A percentile compares a stretch with the other conserved stretches of the same genome.
Conservation (phyloP, 2,797 vertebrate species). For the Parauchenoglanis ngamensis region DNA sequence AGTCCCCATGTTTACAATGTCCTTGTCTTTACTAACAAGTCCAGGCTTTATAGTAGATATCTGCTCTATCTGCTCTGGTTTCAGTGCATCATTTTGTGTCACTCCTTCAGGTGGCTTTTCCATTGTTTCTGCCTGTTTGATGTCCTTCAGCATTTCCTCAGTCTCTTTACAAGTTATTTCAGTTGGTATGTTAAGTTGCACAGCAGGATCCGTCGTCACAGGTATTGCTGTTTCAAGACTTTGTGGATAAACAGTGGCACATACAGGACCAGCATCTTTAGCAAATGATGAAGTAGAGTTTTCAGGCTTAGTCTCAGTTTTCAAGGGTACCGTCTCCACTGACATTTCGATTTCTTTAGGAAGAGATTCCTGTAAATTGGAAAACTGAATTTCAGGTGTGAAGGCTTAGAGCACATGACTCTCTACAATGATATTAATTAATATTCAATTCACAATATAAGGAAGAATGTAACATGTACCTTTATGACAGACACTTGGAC, state of each 20-base stretch:
- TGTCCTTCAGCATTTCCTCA: background rate
- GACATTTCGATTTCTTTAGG: background rate
- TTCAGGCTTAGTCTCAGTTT: constrained; percentile 16
- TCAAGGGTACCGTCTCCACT: background rate
- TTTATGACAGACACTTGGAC: constrained; percentile 25
- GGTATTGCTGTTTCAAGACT: background rate
- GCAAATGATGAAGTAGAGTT: background rate
- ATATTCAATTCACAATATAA: background rate
- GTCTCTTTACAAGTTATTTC: background rate
- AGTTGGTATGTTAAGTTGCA: background rate
- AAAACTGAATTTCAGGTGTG: background rate
- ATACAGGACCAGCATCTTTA: constrained; percentile 7
- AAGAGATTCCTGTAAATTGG: constrained; percentile 35
- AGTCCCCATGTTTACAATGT: constrained; percentile 6
- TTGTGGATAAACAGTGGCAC: background rate
- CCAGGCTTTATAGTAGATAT: constrained; percentile 7
- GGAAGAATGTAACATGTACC: constrained; percentile 32
- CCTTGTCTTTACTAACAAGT: constrained; percentile 17
- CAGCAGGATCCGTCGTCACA: background rate
- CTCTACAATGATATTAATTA: background rate
- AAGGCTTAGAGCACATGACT: background rate
- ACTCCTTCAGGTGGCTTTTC: constrained; percentile 10
- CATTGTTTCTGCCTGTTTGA: constrained; percentile 5
- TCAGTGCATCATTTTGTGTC: background rate
- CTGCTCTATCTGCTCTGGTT: background rate